Evolutionary conservation across 2,888 invertebrate genomes (phyloP), one percentile per base, ranked within the genome.

Genomic region (Didymodactylos carnosus): DNA sequence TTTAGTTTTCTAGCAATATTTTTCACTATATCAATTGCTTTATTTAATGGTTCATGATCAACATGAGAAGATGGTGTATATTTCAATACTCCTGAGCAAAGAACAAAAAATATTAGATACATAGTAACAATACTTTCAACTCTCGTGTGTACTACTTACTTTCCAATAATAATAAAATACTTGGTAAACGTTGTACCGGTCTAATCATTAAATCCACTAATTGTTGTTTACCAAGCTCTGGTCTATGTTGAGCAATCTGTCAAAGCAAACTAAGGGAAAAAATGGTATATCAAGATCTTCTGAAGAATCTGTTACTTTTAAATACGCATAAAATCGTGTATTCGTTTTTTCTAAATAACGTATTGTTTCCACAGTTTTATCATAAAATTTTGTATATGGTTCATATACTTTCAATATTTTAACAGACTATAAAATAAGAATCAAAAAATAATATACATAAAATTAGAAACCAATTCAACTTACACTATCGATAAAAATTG

Each of bases 321-420:
- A 88, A 86, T 97, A 97, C 80, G 95, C 95, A 86, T 95, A 94
- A 87, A 98, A 98, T 82, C 94, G 88, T 51, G 94, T 93, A 85
- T 94, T 93, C 80, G 88, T 89, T 82, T 88, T 88, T 86, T 94
- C 94, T 86, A 94, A 94, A 81, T 89, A 88, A 80, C 88, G 87
- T 81, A 98, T 87, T 86, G 91, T 91, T 81, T 93, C 92, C 84
- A 94, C 94, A 84, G 93, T 92, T 83, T 92, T 91, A 84, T 97
- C 95, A 84, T 94, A 95, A 86, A 91, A 95, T 86, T 98, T 98
- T 73, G 98, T 91, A 85, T 94, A 98, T 27, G 94, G 93, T 76
- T 95, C 95, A 86, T 98, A 98, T 1, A 93, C 91, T 84, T 91
- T 93, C 78, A 90, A 87, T 82, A 97, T 86, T 80, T 91, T 92